Evolutionary conservation across 53 echinoderm and acorn worm species (phyloP).

Genomic region (Patiria pectinifera): DNA sequence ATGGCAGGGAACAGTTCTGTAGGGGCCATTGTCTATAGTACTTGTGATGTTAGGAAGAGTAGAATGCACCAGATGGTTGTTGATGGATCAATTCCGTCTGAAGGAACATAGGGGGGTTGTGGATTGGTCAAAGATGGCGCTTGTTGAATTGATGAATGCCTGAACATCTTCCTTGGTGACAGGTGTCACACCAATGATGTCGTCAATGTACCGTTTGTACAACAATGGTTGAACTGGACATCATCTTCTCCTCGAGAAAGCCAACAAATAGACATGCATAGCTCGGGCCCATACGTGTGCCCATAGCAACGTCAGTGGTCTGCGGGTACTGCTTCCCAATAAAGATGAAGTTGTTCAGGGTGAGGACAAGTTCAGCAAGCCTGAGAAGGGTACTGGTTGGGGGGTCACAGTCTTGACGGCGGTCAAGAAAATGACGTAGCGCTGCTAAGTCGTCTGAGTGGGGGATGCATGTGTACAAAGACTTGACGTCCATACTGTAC

Average conservation of each 20-base stretch:
- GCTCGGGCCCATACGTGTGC: slow-evolving; percentile 21
- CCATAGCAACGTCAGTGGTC: slow-evolving; percentile 18
- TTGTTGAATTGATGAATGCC: too few species aligned
- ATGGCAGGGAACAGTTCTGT: too few species aligned
- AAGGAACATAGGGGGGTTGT: too few species aligned
- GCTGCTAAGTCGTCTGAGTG: slow-evolving; percentile 23
- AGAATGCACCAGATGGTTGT: too few species aligned
- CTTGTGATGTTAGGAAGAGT: too few species aligned
- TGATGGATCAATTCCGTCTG: too few species aligned
- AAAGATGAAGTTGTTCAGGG: slow-evolving; percentile 42
- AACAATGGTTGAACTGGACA: background rate
- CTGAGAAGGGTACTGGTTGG: slow-evolving; percentile 22
- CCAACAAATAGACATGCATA: slow-evolving; percentile 52
- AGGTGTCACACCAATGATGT: background rate
- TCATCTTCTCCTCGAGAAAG: slow-evolving; percentile 16
- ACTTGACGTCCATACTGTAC: slow-evolving; percentile 18
- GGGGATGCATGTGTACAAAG: slow-evolving; percentile 35
- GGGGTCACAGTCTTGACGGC: background rate
- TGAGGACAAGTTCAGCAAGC: slow-evolving; percentile 38
- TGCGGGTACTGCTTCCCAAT: slow-evolving; percentile 29
- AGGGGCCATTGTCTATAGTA: too few species aligned
- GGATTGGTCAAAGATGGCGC: too few species aligned
- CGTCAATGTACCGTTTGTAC: slow-evolving; percentile 50
- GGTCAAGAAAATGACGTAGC: background rate
- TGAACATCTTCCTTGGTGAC: too few species aligned